Evolutionary conservation across 2,113 vertebrate genomes (phyloP).

Genomic region (Oncorhynchus tshawytscha): DNA sequence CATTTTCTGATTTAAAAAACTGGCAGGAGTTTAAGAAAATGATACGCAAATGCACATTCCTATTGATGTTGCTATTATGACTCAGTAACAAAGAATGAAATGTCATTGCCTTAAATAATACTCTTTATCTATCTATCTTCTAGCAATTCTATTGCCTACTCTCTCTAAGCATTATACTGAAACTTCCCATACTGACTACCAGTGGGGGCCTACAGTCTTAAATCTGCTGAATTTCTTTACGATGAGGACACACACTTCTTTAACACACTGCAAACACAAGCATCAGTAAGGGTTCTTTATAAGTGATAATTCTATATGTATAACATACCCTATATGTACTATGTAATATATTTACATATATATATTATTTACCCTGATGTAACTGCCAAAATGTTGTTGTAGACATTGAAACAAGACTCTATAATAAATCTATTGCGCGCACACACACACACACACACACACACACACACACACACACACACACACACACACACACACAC

Average conservation of each 20-base stretch:
- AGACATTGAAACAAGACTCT: constrained; percentile 52
- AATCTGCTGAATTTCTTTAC: constrained; percentile 14
- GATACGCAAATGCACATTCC: constrained; percentile 40
- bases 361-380: constrained; percentile 62
- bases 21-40: constrained; percentile 57
- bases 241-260: constrained; percentile 33
- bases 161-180: constrained; percentile 30
- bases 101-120: constrained; percentile 30
- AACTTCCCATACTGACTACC: constrained; percentile 33
- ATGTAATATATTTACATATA: constrained; percentile 66
- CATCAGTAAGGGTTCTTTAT: constrained; percentile 41
- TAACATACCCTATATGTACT: constrained; percentile 22
- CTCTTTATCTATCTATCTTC: constrained; percentile 35
- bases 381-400: constrained; percentile 59
- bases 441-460: background rate
- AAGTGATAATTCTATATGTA: background rate
- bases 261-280: constrained; percentile 72
- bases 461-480: constrained; percentile 22
- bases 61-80: constrained; percentile 26
- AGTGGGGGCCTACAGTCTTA: constrained; percentile 4
- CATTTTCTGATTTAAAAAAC: constrained; percentile 6
- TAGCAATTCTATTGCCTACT: constrained; percentile 37
- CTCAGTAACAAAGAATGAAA: constrained; percentile 37
- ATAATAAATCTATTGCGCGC: constrained; percentile 13
- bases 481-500: constrained; percentile 1